These are phyloP conservation scores for Tetragonula carbonaria DNA, from an alignment of 2,888 invertebrate genomes.

Conservation along the genomic window DNA sequence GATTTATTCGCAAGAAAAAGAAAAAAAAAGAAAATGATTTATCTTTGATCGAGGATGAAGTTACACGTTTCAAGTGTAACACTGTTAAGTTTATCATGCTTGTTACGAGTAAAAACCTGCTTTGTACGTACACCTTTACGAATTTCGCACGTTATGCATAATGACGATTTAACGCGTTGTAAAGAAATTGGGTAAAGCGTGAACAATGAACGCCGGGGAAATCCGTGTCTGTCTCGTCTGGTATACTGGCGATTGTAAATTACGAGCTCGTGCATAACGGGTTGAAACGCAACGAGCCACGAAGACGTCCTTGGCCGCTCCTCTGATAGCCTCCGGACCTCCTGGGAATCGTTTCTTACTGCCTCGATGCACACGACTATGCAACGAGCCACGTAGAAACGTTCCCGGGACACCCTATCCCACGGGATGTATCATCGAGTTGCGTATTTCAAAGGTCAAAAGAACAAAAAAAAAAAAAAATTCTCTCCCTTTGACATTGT, in stretches of 20 bases:
- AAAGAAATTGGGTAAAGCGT: background rate
- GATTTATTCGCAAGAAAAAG: too few species aligned
- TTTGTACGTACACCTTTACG: too few species aligned
- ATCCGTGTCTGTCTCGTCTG: conserved; percentile 10
- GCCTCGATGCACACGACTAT: conserved; percentile 53
- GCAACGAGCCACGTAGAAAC: conserved; percentile 38
- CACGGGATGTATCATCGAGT: conserved; percentile 1
- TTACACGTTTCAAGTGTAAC: too few species aligned
- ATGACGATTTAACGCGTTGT: background rate
- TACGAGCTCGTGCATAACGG: conserved; percentile 69
- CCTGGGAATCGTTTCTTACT: conserved; percentile 72
- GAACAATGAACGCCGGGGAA: conserved; percentile 10
- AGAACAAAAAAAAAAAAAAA: too few species aligned
- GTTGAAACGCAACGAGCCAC: conserved; percentile 70
- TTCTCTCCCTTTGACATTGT: background rate
- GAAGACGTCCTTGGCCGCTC: conserved; percentile 76
- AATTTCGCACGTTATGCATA: too few species aligned
- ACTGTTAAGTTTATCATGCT: too few species aligned
- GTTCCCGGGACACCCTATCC: conserved; percentile 17
- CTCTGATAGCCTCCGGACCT: conserved; percentile 70
- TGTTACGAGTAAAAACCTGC: too few species aligned
- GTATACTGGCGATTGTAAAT: conserved; percentile 60
- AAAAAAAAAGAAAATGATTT: too few species aligned
- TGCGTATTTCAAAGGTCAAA: background rate
- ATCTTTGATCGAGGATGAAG: too few species aligned